A percentile compares a stretch with the other conserved stretches of the same genome.
Conservation (phyloP, 2,797 vertebrate genomes). For the Lepus townsendii region DNA sequence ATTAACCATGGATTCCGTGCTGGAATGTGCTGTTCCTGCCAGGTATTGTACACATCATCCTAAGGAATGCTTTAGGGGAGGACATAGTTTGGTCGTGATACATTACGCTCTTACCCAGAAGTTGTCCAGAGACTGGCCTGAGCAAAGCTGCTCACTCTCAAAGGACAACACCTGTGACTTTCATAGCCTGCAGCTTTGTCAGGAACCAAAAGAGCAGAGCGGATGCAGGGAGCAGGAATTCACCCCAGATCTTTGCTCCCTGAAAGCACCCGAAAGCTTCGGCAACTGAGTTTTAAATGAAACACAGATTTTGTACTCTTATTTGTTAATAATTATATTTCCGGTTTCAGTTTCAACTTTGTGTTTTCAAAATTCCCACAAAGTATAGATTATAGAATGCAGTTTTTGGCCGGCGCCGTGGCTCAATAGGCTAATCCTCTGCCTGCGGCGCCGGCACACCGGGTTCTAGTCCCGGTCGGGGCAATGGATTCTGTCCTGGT, state of each 20-base stretch:
- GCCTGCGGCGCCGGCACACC: too few species aligned
- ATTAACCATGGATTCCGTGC: slow-evolving; percentile 30
- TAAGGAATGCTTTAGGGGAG: slow-evolving; percentile 46
- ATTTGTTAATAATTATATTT: slow-evolving; percentile 11
- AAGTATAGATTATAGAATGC: neutral
- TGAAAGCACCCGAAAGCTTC: neutral
- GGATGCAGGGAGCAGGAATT: neutral
- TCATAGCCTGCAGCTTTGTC: neutral
- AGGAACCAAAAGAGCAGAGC: neutral
- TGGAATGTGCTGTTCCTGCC: slow-evolving; percentile 37
- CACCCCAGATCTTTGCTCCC: neutral
- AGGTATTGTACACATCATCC: neutral
- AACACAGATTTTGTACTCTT: neutral
- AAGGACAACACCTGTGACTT: neutral
- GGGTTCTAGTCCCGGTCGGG: too few species aligned
- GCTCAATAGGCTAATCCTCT: too few species aligned
- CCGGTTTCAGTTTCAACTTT: neutral
- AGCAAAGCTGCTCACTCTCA: neutral
- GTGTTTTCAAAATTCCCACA: neutral
- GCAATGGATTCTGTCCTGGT: too few species aligned
- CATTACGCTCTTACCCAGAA: neutral
- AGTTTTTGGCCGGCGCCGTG: neutral
- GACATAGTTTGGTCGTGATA: neutral
- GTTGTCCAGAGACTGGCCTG: neutral
- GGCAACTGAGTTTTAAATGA: slow-evolving; percentile 31